Evolutionary conservation across 2,797 vertebrate species (phyloP), one percentile per base, ranked within the genome.

Genomic region (Rousettus madagascariensis): DNA sequence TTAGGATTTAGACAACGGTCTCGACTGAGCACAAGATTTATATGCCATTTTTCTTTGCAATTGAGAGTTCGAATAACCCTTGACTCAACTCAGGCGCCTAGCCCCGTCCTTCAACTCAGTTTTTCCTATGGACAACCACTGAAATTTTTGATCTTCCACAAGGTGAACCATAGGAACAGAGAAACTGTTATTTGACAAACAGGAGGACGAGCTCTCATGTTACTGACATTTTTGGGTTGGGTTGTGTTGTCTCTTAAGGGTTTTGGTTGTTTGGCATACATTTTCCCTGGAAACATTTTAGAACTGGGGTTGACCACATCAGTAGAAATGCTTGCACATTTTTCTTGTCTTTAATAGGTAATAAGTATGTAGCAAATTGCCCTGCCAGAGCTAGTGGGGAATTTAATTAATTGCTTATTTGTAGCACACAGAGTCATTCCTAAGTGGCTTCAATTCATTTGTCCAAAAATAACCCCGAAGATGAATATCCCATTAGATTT

Each of bases 391-490:
- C 19, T 78, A 30, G 17, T 36, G 24, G 41, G 24, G 43, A 77
- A 84, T 33, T 88, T 91, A 87, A 93, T 90, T 91, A 33, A 83
- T 75, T 49, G 72, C 22, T 41, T 86, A 17, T 90, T 86, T 94
- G 36, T 95, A 92, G 82, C 46, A 82, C 75, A 69, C 83, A 46
- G 55, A 41, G 24, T 83, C 49, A n/a, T 82, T 96, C 38, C 19
- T 82, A 38, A 92, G 15, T 33, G 9, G 38, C 28, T 24, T 91
- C 6, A 15, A 51, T 92, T 87, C 66, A 66, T 87, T 91, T 94
- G 77, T 91, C 59, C 22, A 92, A 95, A 96, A 91, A 94, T 77
- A 94, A 80, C 41, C n/a, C 36, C 24, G 49, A 89, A 94, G 46
- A 95, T 85, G n/a, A 91, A 95, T 86, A 71, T 2, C 36, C 80